Evolutionary conservation across 2,113 vertebrate species (phyloP), one percentile per base, ranked within the genome.

Genomic region (Silurus meridionalis): DNA sequence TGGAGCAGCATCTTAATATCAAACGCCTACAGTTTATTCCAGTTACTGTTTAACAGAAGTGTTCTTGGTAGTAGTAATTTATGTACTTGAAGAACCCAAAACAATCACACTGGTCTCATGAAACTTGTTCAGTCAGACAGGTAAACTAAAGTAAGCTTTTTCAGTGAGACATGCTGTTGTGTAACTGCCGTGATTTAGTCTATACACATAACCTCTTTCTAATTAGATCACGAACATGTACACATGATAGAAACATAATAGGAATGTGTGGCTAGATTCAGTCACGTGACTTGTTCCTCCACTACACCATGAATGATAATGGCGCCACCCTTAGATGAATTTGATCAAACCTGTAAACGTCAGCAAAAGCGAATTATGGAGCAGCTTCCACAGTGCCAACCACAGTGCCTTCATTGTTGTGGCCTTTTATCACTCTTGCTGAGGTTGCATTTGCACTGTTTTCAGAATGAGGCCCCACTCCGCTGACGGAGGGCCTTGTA

Each of bases 1-100:
- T 89, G 83, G 87, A 87, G 81, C 77, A 74, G 77, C 85, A 87
- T 90, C 89, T 90, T 88, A 91, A 90, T 91, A 93, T 92, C 87
- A 91, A 82, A 91, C 81, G 90, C 81, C 77, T 82, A 84, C 83
- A 74, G 86, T 90, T 91, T 86, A 89, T 89, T 90, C 81, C 86
- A 57, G 87, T 86, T 87, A 92, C 87, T 92, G 88, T 90, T 92
- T 92, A 92, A 92, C 92, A 57, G 63, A 9, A 58, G 71, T 85
- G 81, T 86, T 90, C 89, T 85, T 77, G 55, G 80, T 52, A 50
- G 89, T 90, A 89, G 87, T 89, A 79, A 91, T 88, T 91, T 83
- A 82, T 80, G 80, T 80, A 71, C 46, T 67, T 86, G 71, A 66
- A 17, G 50, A 48, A 21, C 80, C 83, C 50, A 46, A 14, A 80